These are phyloP conservation scores for Sphenodon punctatus DNA, from an alignment of 2,797 vertebrate species.

Conservation along the genomic window DNA sequence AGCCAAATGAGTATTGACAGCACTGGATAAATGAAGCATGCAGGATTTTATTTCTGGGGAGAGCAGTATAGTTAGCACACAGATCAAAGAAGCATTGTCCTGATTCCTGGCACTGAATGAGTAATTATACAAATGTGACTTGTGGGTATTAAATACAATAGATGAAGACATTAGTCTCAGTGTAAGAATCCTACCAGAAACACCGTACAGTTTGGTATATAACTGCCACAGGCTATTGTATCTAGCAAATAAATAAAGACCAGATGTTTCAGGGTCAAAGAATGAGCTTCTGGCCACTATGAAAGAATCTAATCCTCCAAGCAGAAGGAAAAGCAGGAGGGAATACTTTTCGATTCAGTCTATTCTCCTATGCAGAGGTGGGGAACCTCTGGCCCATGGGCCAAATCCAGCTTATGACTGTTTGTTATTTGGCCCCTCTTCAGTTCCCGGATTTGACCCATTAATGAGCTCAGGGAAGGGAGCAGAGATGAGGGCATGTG, in stretches of 20 bases:
- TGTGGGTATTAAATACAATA: conserved; percentile 45
- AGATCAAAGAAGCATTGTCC: conserved; percentile 51
- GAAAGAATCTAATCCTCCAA: conserved; percentile 37
- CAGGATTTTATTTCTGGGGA: conserved; percentile 11
- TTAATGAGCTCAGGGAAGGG: too few relatives aligned
- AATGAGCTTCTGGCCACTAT: not conserved
- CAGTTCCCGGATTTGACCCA: too few relatives aligned
- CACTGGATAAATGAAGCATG: conserved; percentile 14
- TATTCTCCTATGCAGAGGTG: conserved; percentile 16
- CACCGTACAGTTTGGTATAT: conserved; percentile 51
- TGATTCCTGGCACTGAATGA: conserved; percentile 43
- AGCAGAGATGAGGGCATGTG: too few relatives aligned
- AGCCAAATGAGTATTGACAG: conserved; percentile 11
- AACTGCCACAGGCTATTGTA: conserved; percentile 33
- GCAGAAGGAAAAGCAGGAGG: not conserved
- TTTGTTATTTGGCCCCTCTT: too few relatives aligned
- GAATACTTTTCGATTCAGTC: not conserved
- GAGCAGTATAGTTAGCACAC: not conserved
- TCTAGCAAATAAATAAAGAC: conserved; percentile 32
- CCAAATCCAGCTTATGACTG: too few relatives aligned
- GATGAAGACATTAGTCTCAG: conserved; percentile 40
- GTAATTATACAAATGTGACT: conserved; percentile 57
- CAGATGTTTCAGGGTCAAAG: conserved; percentile 25
- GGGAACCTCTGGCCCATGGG: too few relatives aligned
- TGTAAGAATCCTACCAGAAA: conserved; percentile 45